Evolutionary conservation across 2,797 vertebrate species (phyloP), one percentile per base, ranked within the genome.

Genomic region (Champsocephalus esox): DNA sequence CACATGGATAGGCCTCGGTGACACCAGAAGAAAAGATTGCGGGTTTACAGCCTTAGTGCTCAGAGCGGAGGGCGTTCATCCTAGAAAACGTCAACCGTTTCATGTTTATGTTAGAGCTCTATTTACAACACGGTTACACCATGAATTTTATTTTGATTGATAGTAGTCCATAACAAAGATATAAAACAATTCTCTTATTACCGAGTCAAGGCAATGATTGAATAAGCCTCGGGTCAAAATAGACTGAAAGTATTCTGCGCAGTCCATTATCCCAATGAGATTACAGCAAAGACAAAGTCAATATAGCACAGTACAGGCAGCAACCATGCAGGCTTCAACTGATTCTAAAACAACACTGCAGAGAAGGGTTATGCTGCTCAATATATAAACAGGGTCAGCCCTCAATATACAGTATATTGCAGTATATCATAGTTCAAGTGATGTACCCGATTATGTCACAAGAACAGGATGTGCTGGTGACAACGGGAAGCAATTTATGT

Each of bases 261-360:
- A 56, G 61, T 89, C 70, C 74, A 80, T 87, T 84, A 84, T 60
- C 68, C 62, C 68, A 76, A 77, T 73, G 58, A 82, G 61, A 85
- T 87, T 81, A 86, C 19, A 76, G 76, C 62, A 63, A 69, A 51
- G 61, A 75, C 58, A 59, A 41, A 75, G 76, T 75, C 59, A 62
- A 72, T 71, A 66, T 7, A 52, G 62, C 21, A 55, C 70, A 69
- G 70, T 13, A 14, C 49, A 67, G 48, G 19, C 43, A 58, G 54
- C 46, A 56, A 44, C 28, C 44, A 34, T 38, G 21, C 49, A 68
- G 17, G 52, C 34, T 72, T n/a, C 34, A 43, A 75, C 50, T n/a
- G 9, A 49, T 9, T 51, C 32, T 24, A 41, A 60, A 28, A 1
- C 16, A 56, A 57, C 54, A 14, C 6, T 14, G 59, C 34, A 2